Percentiles rank a stretch among this genome's conserved stretches.
These are phyloP conservation scores for Gadopsis bispinosus DNA, from an alignment of 2,797 vertebrate species.

Conservation along the genomic window DNA sequence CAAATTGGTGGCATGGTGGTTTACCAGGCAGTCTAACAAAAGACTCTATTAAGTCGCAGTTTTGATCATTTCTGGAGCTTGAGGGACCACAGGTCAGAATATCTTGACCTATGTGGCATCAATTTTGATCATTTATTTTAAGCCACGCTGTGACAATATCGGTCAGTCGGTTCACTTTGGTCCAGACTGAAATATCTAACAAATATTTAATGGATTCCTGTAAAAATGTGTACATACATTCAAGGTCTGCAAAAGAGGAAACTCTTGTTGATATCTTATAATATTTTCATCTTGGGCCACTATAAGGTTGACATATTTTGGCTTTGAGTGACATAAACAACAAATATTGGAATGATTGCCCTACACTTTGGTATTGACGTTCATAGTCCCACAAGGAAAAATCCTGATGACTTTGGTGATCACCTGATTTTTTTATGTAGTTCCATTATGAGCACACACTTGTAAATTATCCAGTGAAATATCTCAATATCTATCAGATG, in stretches of 20 bases:
- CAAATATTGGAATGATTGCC: not conserved
- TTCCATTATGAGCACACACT: not conserved
- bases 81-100: not conserved
- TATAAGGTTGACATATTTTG: not conserved
- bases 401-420: not conserved
- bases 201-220: not conserved
- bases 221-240: not conserved
- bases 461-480: not conserved
- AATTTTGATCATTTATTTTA: not conserved
- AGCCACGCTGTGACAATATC: not conserved
- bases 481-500: not conserved
- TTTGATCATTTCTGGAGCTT: not conserved
- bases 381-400: too few species aligned
- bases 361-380: too few species aligned
- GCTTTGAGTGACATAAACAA: not conserved
- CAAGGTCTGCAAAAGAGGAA: not conserved
- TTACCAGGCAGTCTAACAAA: not conserved
- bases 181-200: not conserved
- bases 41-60: not conserved
- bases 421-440: not conserved
- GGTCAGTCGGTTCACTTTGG: not conserved
- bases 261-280: too few species aligned
- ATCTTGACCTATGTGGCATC: not conserved
- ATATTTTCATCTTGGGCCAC: not conserved
- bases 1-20: not conserved